Evolutionary conservation across 1,140 invertebrate genomes (phyloP), one percentile per base, ranked within the genome.

Genomic region (Caenorhabditis remanei): DNA sequence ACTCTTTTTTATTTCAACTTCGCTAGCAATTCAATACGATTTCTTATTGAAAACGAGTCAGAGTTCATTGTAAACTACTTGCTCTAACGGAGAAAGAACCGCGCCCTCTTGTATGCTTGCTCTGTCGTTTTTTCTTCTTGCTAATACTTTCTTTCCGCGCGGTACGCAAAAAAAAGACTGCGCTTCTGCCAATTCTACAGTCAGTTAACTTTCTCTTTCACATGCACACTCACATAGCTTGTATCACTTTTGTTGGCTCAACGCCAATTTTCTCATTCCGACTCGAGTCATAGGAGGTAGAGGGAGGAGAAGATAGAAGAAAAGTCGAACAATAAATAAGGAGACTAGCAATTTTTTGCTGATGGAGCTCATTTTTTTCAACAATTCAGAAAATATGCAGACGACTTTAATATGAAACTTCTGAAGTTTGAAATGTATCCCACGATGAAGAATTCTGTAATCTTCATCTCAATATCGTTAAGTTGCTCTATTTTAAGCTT

Each of bases 261-360:
- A 19, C 46, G 46, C 46, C 71, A 79, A 50, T 50, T 79, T 63
- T 21, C 11, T 13, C n/a, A 13, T 32, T 50, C 46, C 41, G 61
- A 75, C 41, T 50, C 71, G 8, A 32, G 11, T 24, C 13, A 13
- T 79, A 63, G 24, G 71, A 8, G 5, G 46, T 2, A 46, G 67
- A 48, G 24, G 16, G 67, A 46, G 43, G 5, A 79, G 46, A 48
- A 50, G 46, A 79, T 79, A n/a, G 46, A 50, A 79, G 71, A 79
- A 79, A 79, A 79, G 71, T 79, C 71, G 71, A 79, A 79, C 71
- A 79, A 79, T 50, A 79, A 79, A 79, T 50, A 79, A 13, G 43
- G 46, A 79, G n/a, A n/a, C 61, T 24, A 50, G 16, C 43, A 79
- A n/a, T 50, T 79, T 79, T 79, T 50, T 50, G 32, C 32, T 32